phyloP scores from a whole-genome alignment of 1,140 invertebrate genomes.

The Trichoplusia ni region DNA sequence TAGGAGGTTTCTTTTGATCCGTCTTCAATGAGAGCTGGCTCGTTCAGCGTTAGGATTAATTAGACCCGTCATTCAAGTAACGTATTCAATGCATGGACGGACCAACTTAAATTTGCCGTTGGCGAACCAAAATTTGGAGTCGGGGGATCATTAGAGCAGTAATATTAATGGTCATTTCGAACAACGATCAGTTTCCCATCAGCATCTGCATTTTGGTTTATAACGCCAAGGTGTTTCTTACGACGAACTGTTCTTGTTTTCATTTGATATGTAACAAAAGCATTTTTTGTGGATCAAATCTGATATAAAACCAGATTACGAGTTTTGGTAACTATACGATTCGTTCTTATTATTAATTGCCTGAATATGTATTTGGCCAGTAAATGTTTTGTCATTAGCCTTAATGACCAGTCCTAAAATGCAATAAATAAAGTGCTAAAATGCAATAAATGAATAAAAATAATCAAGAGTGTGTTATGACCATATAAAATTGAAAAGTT shows the following conservation, averaged over 20 bases:
- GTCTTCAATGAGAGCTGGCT: slow-evolving; percentile 55
- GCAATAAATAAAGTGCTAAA: too few relatives aligned
- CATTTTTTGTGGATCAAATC: slow-evolving; percentile 5
- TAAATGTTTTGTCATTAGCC: too few relatives aligned
- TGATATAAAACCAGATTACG: background rate
- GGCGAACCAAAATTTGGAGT: slow-evolving; percentile 25
- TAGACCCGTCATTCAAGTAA: slow-evolving; percentile 68
- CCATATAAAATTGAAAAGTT: too few relatives aligned
- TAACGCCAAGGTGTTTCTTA: slow-evolving; percentile 32
- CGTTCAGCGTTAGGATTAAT: slow-evolving; percentile 72
- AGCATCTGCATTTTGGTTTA: slow-evolving; percentile 13
- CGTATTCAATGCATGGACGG: slow-evolving; percentile 54
- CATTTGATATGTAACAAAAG: slow-evolving; percentile 25
- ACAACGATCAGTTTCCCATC: slow-evolving; percentile 15
- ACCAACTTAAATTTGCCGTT: slow-evolving; percentile 42
- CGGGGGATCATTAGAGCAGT: background rate
- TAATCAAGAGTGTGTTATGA: too few relatives aligned
- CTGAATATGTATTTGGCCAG: background rate
- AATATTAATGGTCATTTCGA: slow-evolving; percentile 25
- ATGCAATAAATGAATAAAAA: too few relatives aligned
- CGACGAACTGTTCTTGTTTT: slow-evolving; percentile 34
- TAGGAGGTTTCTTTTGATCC: slow-evolving; percentile 71
- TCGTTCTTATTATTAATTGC: too few relatives aligned
- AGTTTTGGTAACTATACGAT: background rate
- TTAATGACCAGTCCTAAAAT: too few relatives aligned